Conservation (phyloP, 2,888 invertebrate genomes). For the Salpingus planirostris region DNA sequence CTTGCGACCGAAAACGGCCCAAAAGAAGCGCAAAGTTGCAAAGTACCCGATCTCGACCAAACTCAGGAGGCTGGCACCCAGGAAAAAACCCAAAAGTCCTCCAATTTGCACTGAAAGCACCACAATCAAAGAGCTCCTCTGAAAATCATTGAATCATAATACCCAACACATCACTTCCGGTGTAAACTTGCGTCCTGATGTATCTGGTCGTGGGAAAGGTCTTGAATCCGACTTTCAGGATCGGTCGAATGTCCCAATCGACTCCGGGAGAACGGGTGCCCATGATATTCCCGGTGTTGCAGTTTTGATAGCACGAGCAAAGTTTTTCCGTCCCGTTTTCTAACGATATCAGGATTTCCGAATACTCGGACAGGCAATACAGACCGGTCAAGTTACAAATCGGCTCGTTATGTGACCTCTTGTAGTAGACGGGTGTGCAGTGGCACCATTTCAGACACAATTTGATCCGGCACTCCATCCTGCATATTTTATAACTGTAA, state of each 20-base stretch:
- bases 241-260: no score
- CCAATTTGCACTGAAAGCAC: conserved; percentile 40
- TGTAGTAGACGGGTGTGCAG: background rate
- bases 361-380: conserved; percentile 30
- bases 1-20: no score
- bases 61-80: conserved; percentile 40
- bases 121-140: background rate
- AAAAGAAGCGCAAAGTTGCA: no score
- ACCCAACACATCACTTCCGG: conserved; percentile 39
- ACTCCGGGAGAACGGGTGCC: background rate
- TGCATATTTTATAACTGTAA: conserved; percentile 24
- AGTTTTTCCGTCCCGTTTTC: background rate
- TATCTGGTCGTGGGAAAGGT: conserved; percentile 30
- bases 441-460: background rate
- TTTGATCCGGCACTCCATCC: background rate
- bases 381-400: conserved; percentile 34
- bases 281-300: conserved; percentile 6
- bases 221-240: conserved; percentile 9
- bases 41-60: conserved; percentile 23
- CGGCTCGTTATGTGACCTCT: conserved; percentile 20
- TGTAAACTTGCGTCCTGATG: conserved; percentile 35
- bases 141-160: conserved; percentile 10
- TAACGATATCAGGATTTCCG: conserved; percentile 18
- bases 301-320: conserved; percentile 15
- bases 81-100: conserved; percentile 42